Evolutionary conservation across 1,140 invertebrate genomes (phyloP), one percentile per base, ranked within the genome.

Genomic region (Contarinia nasturtii): DNA sequence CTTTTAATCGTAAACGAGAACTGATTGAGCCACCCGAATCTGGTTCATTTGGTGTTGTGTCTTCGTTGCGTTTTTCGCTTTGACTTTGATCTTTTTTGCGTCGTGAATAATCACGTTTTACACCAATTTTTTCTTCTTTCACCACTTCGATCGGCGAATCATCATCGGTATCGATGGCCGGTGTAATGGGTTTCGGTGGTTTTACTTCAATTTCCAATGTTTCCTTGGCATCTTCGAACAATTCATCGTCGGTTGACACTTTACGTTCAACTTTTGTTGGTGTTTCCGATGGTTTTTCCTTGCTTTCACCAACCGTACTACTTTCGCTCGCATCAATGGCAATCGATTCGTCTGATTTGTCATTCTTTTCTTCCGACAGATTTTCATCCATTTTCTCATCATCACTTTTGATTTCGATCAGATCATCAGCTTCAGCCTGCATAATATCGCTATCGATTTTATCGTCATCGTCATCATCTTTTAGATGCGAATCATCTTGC

Each of bases 81-180:
- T 19, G 14, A 3, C 19, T n/a, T 4, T n/a, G 7, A n/a, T 44
- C 43, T 33, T 8, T 12, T 60, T 58, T 72, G 56, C 53, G 65
- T 14, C 56, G 49, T 17, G 54, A 64, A 52, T 67, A 67, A 55
- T 63, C 63, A 17, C 63, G 54, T 50, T 63, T 65, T 15, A 58
- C 57, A 34, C 59, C 63, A 10, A 52, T 53, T 52, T 67, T 67
- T 46, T 67, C 65, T n/a, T 66, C 56, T 54, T 67, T 67, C 12
- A 54, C 57, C 12, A 72, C 71, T 58, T 72, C 70, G 58, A 73
- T 70, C 2, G 71, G 71, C 0, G 73, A 69, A 38, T 77, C 74
- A 52, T 76, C 75, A 48, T 74, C 70, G 0, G 69, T 73, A 44
- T 73, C 70, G 7, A 51, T 54, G 1, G 51, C 19, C 0, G 49